Evolutionary conservation across 2,888 invertebrate genomes (phyloP).

Genomic region (Orchesella flavescens): DNA sequence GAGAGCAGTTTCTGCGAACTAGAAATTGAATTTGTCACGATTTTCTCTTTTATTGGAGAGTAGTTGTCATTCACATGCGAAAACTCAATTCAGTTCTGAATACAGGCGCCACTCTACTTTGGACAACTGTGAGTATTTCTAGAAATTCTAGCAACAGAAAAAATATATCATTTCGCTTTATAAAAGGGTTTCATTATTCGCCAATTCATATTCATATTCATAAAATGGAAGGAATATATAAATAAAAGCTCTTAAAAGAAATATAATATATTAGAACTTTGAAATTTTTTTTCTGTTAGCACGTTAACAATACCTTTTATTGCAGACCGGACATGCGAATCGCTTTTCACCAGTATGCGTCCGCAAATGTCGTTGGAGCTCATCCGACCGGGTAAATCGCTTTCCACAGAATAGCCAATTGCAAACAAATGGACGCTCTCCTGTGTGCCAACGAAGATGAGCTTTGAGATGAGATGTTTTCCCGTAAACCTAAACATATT

Average conservation of each 20-base stretch:
- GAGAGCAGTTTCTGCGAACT: not conserved
- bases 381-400: constrained; percentile 79
- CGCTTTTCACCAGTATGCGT: constrained; percentile 95
- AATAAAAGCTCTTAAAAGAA: no score
- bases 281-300: no score
- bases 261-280: no score
- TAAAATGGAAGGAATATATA: no score
- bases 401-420: constrained; percentile 97
- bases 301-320: constrained; percentile 47
- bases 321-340: constrained; percentile 62
- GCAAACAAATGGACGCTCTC: constrained; percentile 95
- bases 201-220: no score
- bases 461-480: constrained; percentile 92
- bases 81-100: constrained; percentile 37
- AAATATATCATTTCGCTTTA: not conserved
- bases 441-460: constrained; percentile 80
- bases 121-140: not conserved
- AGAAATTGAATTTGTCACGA: constrained; percentile 13
- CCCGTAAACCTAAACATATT: constrained; percentile 81
- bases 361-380: constrained; percentile 85
- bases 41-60: not conserved
- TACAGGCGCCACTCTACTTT: constrained; percentile 31
- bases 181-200: no score
- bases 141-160: not conserved
- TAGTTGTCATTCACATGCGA: constrained; percentile 33